Conservation (phyloP, 2,888 invertebrate genomes). For the Drosophila demipolita region DNA sequence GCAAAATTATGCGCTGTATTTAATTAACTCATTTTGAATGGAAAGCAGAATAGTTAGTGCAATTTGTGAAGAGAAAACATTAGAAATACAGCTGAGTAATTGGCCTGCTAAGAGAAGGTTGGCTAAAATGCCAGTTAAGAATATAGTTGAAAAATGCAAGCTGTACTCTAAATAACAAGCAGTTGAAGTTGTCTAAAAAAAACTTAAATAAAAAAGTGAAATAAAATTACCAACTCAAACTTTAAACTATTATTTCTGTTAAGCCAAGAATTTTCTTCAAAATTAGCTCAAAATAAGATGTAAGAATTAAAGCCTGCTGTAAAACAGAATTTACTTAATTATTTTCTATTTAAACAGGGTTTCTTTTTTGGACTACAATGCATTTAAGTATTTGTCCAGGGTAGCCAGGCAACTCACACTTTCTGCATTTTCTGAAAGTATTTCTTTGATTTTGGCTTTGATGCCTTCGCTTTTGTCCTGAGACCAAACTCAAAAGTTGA, state of each 20-base stretch:
- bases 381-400: neutral
- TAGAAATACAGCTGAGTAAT: neutral
- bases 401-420: conserved; percentile 1
- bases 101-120: neutral
- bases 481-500: conserved; percentile 16
- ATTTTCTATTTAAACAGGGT: neutral
- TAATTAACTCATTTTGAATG: conserved; percentile 1
- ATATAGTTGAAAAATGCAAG: neutral
- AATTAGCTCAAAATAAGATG: neutral
- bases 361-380: neutral
- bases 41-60: neutral
- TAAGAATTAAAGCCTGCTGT: neutral
- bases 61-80: neutral
- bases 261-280: neutral
- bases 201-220: neutral
- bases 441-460: conserved; percentile 24
- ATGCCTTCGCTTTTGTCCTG: conserved; percentile 20
- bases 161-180: neutral
- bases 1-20: neutral
- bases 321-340: neutral
- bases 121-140: neutral
- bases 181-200: neutral
- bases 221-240: neutral
- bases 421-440: neutral
- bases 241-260: neutral